Evolutionary conservation across 2,888 invertebrate genomes (phyloP).

Genomic region (Serripes groenlandicus): DNA sequence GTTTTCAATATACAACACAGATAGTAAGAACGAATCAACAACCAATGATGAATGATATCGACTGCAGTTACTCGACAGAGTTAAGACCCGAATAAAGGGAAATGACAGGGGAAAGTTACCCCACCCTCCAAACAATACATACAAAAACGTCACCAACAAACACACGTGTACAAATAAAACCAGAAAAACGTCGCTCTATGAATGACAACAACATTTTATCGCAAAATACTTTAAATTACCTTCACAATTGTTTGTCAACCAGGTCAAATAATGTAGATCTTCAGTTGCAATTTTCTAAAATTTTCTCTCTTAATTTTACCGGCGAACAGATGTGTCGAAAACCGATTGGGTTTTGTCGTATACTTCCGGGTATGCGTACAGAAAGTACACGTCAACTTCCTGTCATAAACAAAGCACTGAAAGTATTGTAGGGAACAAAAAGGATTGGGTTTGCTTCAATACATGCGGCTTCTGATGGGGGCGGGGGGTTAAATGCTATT

Average conservation of each 20-base stretch:
- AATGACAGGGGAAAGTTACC: background rate
- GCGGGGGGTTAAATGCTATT: no score
- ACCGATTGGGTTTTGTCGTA: slow-evolving; percentile 60
- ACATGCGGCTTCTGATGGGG: no score
- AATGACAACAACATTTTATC: background rate
- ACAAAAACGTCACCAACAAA: no score
- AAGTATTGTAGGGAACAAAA: no score
- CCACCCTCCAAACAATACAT: background rate
- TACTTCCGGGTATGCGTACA: slow-evolving; percentile 63
- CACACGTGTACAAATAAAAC: background rate
- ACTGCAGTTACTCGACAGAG: no score
- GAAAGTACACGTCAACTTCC: slow-evolving; percentile 63
- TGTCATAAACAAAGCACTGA: slow-evolving; percentile 14
- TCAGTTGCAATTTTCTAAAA: background rate
- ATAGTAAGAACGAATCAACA: no score
- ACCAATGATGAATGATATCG: no score
- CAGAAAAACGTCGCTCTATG: background rate
- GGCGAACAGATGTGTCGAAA: slow-evolving; percentile 61
- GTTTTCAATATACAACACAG: no score
- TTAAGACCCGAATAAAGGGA: background rate
- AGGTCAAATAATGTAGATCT: background rate
- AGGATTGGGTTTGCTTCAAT: no score
- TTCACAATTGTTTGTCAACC: background rate
- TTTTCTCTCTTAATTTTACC: slow-evolving; percentile 10
- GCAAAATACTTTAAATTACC: background rate